Evolutionary conservation across 2,888 invertebrate species (phyloP).

Genomic region (Cryptocephalus primarius): DNA sequence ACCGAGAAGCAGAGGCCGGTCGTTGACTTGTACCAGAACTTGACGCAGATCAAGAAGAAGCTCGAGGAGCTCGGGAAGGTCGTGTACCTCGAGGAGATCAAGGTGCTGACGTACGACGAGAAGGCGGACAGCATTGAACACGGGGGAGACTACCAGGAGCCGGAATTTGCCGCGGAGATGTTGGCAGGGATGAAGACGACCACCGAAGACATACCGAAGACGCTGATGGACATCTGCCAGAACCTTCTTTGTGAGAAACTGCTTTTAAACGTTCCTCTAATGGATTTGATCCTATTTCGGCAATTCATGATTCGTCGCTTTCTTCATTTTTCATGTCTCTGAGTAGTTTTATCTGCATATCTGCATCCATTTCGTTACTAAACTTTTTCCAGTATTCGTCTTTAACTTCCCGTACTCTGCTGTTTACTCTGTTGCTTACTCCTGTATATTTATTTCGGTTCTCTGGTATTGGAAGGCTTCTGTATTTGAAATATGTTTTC

Average conservation of each 20-base stretch:
- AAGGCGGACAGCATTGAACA: background rate
- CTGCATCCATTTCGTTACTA: too few species aligned
- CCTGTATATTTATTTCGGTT: too few species aligned
- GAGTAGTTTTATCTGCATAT: too few species aligned
- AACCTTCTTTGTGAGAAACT: conserved; percentile 17
- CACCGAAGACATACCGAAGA: conserved; percentile 28
- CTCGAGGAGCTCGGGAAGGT: conserved; percentile 28
- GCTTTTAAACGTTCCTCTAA: too few species aligned
- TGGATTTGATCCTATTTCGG: too few species aligned
- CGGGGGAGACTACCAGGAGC: conserved; percentile 8
- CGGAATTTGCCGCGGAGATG: conserved; percentile 13
- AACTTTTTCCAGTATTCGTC: too few species aligned
- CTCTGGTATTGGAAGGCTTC: too few species aligned
- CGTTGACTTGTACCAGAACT: conserved; percentile 27
- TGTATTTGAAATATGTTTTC: too few species aligned
- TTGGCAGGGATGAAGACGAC: conserved; percentile 24
- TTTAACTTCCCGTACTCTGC: too few species aligned
- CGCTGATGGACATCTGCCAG: conserved; percentile 26
- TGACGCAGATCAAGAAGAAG: conserved; percentile 29
- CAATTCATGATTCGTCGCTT: too few species aligned
- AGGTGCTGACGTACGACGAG: conserved; percentile 14
- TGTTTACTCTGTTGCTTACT: too few species aligned
- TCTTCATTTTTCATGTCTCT: too few species aligned
- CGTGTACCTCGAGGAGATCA: conserved; percentile 26
- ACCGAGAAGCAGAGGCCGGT: conserved; percentile 29